Evolutionary conservation across 2,797 vertebrate genomes (phyloP).

Genomic region (Nyctalus aviator): DNA sequence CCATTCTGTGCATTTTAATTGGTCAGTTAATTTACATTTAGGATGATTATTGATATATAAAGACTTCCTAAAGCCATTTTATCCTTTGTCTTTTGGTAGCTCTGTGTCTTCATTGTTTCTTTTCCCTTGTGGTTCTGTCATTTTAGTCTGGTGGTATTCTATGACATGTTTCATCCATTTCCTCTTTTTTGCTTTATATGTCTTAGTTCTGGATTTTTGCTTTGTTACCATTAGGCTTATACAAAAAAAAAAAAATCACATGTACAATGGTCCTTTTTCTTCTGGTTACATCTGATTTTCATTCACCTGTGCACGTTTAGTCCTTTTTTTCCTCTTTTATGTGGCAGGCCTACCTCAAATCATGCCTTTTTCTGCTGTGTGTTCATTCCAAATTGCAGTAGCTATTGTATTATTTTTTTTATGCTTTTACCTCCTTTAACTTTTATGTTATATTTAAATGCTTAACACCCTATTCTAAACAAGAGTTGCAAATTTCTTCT

Average conservation of each 20-base stretch:
- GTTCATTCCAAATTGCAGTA: background rate
- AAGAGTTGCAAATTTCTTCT: background rate
- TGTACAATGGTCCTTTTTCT: background rate
- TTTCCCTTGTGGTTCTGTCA: background rate
- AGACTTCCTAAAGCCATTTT: background rate
- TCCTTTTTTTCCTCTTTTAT: background rate
- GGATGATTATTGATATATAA: background rate
- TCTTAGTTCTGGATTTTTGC: background rate
- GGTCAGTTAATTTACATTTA: background rate
- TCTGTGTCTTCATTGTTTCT: background rate
- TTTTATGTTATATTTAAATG: background rate
- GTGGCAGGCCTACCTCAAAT: background rate
- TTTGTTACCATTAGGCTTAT: background rate
- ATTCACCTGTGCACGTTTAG: background rate
- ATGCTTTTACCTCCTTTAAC: background rate
- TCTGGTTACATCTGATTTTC: background rate
- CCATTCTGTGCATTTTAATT: no score
- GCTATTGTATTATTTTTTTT: background rate
- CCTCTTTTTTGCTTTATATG: background rate
- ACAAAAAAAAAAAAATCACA: background rate
- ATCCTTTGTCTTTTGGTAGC: background rate
- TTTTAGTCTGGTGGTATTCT: background rate
- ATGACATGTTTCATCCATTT: background rate
- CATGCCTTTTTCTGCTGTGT: background rate
- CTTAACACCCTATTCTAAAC: background rate